Conservation (phyloP, 2,797 vertebrate genomes). For the Pantherophis vulpinus region DNA sequence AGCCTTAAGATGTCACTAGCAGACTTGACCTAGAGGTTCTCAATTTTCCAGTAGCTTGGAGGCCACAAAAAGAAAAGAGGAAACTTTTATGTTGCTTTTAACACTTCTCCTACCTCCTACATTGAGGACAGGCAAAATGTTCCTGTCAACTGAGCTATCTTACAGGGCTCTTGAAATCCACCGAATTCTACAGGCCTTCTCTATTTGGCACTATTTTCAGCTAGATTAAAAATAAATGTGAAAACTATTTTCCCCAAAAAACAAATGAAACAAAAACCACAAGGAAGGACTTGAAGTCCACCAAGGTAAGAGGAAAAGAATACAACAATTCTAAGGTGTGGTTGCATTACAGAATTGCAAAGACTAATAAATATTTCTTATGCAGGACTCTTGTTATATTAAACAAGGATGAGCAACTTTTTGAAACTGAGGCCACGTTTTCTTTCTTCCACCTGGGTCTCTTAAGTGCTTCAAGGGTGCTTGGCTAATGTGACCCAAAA, state of each 20-base stretch:
- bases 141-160: constrained; percentile 48
- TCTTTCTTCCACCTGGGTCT: not conserved
- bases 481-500: not conserved
- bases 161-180: constrained; percentile 46
- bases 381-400: not conserved
- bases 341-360: not conserved
- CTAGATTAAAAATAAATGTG: constrained; percentile 22
- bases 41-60: not conserved
- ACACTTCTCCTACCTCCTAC: constrained; percentile 64
- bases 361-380: fast-evolving
- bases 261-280: not conserved
- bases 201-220: constrained; percentile 24
- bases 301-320: fast-evolving
- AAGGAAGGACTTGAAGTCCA: not conserved
- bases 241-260: not conserved
- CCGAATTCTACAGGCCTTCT: constrained; percentile 34
- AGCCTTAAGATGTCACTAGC: constrained; percentile 72
- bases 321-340: fast-evolving
- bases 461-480: not conserved
- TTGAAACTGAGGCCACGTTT: not conserved
- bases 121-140: constrained; percentile 57
- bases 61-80: constrained; percentile 38
- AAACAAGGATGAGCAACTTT: not conserved
- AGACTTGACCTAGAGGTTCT: constrained; percentile 45
- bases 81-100: constrained; percentile 56